Base-by-base conservation (phyloP, 2,113 vertebrate species). In the Dipodomys spectabilis region DNA sequence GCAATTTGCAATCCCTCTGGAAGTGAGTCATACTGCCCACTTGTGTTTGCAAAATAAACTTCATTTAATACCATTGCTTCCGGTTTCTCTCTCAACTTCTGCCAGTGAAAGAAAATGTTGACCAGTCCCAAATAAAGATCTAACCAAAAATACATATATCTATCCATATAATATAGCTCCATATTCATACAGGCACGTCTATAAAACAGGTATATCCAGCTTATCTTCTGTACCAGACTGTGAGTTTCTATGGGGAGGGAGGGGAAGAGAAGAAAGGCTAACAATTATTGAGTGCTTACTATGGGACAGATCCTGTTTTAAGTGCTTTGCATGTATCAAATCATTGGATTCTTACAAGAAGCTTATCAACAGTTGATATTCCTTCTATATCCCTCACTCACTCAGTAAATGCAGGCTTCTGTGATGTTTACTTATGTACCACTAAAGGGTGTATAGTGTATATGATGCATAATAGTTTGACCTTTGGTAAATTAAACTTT, bases 41-140 rank as follows among this genome's bases (percentile, higher is more conserved):
- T 74, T 67, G 23, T 57, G n/a, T 79, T 91, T 92, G 64, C 71
- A 90, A 84, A 91, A 79, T 84, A 91, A 93, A 79, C 13, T 20
- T 77, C 74, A 86, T 65, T 72, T 82, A 93, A 94, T 77, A 53
- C 75, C 80, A 71, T 22, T 69, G 39, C 32, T n/a, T 89, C 28
- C 53, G 19, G 30, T 25, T 84, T 74, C 53, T 57, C 65, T 92
- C 77, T 30, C 5, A 82, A 78, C 28, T 84, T 94, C 57, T 87
- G 39, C 73, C 78, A 39, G 18, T 75, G 64, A 78, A 87, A 86
- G 77, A 91, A 94, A 91, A 93, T 77, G 82, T 1, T 77, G 69
- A 84, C 45, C 35, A 93, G 71, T 12, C 20, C 15, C 10, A 78
- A 79, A 35, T 22, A 39, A 88, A 88, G 69, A 28, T 16, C 25